Base-by-base conservation (phyloP, 1,140 invertebrate genomes). In the Drosophila burlai region DNA sequence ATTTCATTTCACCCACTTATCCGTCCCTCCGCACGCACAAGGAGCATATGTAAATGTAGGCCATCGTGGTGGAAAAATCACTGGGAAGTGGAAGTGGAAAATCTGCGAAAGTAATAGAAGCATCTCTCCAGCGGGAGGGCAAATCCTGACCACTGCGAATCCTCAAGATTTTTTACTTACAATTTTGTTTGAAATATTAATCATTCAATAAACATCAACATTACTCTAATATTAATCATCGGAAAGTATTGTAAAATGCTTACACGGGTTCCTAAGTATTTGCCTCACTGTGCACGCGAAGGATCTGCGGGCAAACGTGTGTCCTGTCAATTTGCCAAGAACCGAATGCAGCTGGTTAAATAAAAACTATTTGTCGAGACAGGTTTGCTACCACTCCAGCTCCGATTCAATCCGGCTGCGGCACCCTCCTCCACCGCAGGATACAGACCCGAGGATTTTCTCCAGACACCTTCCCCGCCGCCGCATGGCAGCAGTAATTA, bases 271-370 rank as follows among this genome's bases (percentile, higher is more conserved):
- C 7, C 11, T 6, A 15, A 2, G 4, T 16, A 10, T 0, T 24
- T 26, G 36, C 21, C 0, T 47, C 46, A 54, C 46, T 29, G 24
- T 45, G 13, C 60, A 29, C n/a, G 9, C n/a, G 31, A 34, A 26
- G 36, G 24, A n/a, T 10, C 43, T 29, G 52, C 38, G 40, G 36
- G 49, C 63, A 68, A 68, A 58, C 65, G 57, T 60, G 54, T 36
- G 54, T 55, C 54, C 67, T 43, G 54, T 72, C 69, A 73, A 73
- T 73, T 52, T 73, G 69, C 69, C 54, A 73, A 38, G 67, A 50
- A 15, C 21, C 45, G 31, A 43, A 29, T 73, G 69, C 69, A 60
- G 54, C 69, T 72, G 67, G 38, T n/a, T 60, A 72, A 73, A 72
- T 60, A 72, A 43, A 31, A 42, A 11, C 38, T 38, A 29, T 43